These are phyloP conservation scores for Lampris megalopsis DNA, from an alignment of 2,113 vertebrate genomes.

Conservation along the genomic window DNA sequence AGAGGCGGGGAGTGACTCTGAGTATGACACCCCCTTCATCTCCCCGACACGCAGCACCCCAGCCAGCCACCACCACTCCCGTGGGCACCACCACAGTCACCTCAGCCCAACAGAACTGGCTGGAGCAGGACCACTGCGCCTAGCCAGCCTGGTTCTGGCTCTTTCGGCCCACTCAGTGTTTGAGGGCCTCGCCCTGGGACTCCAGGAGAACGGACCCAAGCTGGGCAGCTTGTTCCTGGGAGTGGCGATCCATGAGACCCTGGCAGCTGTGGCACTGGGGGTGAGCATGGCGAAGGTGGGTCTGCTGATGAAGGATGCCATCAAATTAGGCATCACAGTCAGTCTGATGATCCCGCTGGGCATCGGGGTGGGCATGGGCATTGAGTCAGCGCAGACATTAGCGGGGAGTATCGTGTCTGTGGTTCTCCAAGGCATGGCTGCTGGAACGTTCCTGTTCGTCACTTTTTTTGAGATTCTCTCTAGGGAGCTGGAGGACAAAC, in stretches of 20 bases:
- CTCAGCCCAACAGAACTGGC: conserved; percentile 80
- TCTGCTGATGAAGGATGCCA: conserved; percentile 82
- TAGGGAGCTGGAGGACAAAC: conserved; percentile 91
- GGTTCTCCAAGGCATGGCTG: conserved; percentile 89
- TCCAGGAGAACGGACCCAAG: conserved; percentile 88
- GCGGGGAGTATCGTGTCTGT: conserved; percentile 82
- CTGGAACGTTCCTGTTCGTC: conserved; percentile 92
- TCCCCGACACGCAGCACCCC: conserved; percentile 32
- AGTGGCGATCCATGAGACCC: conserved; percentile 89
- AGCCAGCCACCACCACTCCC: conserved; percentile 16
- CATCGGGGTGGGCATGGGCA: conserved; percentile 85
- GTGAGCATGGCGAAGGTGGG: conserved; percentile 87
- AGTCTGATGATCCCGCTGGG: conserved; percentile 92
- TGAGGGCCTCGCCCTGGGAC: conserved; percentile 91
- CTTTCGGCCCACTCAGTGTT: conserved; percentile 91
- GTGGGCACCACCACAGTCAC: conserved; percentile 72
- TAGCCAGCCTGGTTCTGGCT: conserved; percentile 88
- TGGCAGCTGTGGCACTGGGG: conserved; percentile 90
- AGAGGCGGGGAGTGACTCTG: conserved; percentile 91
- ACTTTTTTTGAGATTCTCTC: conserved; percentile 93
- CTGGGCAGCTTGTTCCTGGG: conserved; percentile 88
- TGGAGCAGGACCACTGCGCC: conserved; percentile 82
- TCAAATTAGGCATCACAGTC: conserved; percentile 85
- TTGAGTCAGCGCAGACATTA: conserved; percentile 83
- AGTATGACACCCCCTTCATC: conserved; percentile 91